Evolutionary conservation across 2,797 vertebrate species (phyloP).

Genomic region (Enteromius paludinosus): DNA sequence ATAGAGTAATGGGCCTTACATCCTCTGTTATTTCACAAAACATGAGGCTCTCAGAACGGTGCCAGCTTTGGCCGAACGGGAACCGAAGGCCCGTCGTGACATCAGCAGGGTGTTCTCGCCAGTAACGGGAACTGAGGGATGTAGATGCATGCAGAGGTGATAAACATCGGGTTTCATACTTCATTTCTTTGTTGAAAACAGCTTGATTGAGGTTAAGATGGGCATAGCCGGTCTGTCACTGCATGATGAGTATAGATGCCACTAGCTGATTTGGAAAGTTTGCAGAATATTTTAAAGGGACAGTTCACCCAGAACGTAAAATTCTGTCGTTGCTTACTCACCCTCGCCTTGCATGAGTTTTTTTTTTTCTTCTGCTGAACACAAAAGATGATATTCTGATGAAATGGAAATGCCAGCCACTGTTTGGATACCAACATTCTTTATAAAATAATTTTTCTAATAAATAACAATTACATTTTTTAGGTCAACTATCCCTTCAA

Average conservation of each 20-base stretch:
- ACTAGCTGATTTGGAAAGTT: not conserved
- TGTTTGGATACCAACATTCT: not conserved
- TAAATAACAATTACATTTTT: not conserved
- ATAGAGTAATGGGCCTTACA: slow-evolving; percentile 77
- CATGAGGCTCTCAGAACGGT: slow-evolving; percentile 67
- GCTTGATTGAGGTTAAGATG: not conserved
- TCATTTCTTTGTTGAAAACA: not conserved
- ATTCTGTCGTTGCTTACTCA: not conserved
- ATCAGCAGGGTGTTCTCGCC: slow-evolving; percentile 63
- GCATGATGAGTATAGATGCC: not conserved
- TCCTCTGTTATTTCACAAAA: slow-evolving; percentile 81
- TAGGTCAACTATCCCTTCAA: not conserved
- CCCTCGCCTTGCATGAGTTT: not conserved
- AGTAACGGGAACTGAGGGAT: slow-evolving; percentile 50
- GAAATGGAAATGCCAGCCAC: not conserved
- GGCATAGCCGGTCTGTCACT: too few relatives aligned
- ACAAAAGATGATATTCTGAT: not conserved
- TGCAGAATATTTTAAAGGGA: not conserved
- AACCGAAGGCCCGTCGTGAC: slow-evolving; percentile 52
- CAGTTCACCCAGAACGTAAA: not conserved
- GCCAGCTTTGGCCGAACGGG: slow-evolving; percentile 64
- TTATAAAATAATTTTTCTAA: not conserved
- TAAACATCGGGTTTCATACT: not conserved
- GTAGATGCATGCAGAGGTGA: not conserved
- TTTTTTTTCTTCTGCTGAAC: not conserved